Percentiles rank a stretch among this genome's conserved stretches.
Evolutionary conservation across 2,113 vertebrate species (phyloP).

Genomic region (Peromyscus maniculatus): DNA sequence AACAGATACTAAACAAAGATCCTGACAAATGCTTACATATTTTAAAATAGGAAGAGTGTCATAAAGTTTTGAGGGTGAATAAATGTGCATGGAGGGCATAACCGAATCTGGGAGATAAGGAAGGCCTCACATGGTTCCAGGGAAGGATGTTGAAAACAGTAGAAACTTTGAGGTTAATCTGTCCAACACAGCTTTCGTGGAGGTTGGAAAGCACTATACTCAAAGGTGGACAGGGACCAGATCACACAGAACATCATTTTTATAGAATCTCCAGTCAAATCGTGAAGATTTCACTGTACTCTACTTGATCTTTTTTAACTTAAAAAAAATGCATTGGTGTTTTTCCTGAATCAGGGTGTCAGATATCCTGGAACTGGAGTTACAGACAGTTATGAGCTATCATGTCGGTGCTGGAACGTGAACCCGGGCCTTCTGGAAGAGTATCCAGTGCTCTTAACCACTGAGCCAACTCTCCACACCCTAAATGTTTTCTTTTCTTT

Average conservation of each 20-base stretch:
- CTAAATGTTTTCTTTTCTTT: neutral
- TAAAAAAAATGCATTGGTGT: too few relatives aligned
- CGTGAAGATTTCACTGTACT: slow-evolving; percentile 14
- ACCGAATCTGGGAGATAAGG: neutral
- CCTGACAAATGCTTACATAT: neutral
- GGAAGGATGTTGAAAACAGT: slow-evolving; percentile 4
- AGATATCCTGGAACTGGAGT: too few relatives aligned
- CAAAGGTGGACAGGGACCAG: neutral
- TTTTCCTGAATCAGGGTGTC: too few relatives aligned
- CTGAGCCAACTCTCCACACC: neutral
- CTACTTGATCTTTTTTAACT: too few relatives aligned
- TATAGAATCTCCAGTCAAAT: slow-evolving; percentile 19
- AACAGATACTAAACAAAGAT: slow-evolving; percentile 31
- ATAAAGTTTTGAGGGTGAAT: neutral
- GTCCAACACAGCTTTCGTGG: neutral
- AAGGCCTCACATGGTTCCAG: neutral
- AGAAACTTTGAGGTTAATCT: neutral
- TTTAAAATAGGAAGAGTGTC: neutral
- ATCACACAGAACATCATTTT: slow-evolving; percentile 6
- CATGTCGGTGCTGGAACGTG: neutral
- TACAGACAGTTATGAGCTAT: neutral
- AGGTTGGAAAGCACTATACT: neutral
- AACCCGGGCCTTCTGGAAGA: neutral
- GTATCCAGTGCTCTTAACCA: neutral
- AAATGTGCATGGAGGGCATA: neutral